Percentiles rank a stretch among this genome's conserved stretches.
Conservation (phyloP, 30 jellyfish, hydroid and myxozoan species). For the Aurelia sp. region DNA sequence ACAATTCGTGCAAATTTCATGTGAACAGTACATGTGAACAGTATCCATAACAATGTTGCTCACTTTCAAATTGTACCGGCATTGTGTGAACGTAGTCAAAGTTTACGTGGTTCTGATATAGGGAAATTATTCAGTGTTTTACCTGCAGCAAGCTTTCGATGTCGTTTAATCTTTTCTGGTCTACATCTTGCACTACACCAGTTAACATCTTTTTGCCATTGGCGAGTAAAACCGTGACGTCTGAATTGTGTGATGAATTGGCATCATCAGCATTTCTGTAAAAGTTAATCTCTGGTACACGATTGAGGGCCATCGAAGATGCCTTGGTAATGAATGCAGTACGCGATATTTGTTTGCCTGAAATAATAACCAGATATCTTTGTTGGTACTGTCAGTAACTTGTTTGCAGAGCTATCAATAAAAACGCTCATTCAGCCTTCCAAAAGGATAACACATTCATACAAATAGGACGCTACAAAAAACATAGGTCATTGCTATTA, state of each 20-base stretch:
- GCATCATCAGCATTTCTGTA: neutral
- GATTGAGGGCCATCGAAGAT: slow-evolving; percentile 12
- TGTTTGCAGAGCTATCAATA: too few relatives aligned
- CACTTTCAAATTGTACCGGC: too few relatives aligned
- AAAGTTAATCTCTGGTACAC: slow-evolving; percentile 16
- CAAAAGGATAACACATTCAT: too few relatives aligned
- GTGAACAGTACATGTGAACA: too few relatives aligned
- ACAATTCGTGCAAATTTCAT: too few relatives aligned
- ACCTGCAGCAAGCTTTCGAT: neutral
- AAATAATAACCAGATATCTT: neutral
- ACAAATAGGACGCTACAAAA: too few relatives aligned
- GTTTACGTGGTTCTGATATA: too few relatives aligned
- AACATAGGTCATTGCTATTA: too few relatives aligned
- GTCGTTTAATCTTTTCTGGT: neutral
- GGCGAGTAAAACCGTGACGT: neutral
- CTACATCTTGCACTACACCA: slow-evolving; percentile 1
- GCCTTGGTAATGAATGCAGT: slow-evolving; percentile 29
- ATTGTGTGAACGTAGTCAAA: too few relatives aligned
- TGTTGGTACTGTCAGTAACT: neutral
- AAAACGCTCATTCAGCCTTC: too few relatives aligned
- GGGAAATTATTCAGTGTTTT: neutral
- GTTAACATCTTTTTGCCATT: neutral
- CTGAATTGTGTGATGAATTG: neutral
- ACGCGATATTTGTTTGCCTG: neutral
- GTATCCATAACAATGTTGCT: neutral